Conservation (phyloP, 2,888 invertebrate species). For the Pherbina coryleti region DNA sequence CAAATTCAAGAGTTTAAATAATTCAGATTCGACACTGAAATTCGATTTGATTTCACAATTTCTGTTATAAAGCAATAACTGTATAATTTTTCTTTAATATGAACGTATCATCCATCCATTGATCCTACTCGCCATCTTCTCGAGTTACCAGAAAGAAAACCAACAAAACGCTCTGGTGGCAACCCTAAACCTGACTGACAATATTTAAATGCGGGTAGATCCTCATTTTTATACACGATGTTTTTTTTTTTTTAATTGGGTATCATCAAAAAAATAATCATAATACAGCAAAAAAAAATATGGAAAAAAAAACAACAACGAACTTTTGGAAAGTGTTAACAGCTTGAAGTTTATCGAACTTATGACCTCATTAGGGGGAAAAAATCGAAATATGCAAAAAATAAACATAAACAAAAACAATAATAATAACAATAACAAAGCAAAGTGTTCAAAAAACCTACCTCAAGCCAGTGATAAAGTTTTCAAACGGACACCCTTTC, state of each 20-base stretch:
- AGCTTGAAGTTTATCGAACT: constrained; percentile 2
- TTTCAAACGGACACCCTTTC: neutral
- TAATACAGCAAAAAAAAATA: neutral
- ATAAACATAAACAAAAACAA: neutral
- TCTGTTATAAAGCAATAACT: no score
- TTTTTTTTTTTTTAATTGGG: neutral
- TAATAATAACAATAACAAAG: neutral
- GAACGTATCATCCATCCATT: no score
- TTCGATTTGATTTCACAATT: no score
- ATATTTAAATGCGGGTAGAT: no score
- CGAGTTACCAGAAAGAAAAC: no score
- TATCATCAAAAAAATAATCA: neutral
- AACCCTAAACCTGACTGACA: no score
- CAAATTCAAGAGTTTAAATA: no score
- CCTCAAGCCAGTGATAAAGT: neutral
- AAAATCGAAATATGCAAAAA: neutral
- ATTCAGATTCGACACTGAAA: no score
- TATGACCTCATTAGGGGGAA: constrained; percentile 1
- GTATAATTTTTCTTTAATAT: no score
- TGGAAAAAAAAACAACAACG: neutral
- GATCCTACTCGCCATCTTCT: no score
- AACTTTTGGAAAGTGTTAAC: neutral
- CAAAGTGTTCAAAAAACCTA: neutral
- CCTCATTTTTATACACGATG: neutral
- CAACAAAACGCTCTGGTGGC: no score